These are phyloP conservation scores for Drosophila yooni DNA, from an alignment of 2,888 invertebrate genomes.

Conservation along the genomic window DNA sequence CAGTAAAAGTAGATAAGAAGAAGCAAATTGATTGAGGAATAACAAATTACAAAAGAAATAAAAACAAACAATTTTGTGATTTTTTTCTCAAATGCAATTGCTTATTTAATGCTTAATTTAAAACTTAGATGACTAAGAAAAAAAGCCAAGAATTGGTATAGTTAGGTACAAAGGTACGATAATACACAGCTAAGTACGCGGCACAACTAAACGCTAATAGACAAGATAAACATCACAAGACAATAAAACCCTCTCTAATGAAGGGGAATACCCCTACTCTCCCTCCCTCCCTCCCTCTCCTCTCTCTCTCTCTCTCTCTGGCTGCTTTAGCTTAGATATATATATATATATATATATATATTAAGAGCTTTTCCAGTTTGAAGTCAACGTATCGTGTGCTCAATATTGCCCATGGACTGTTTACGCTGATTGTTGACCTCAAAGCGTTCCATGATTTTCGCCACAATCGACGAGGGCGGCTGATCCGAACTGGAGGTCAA, in stretches of 20 bases:
- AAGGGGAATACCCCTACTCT: conserved; percentile 13
- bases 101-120: conserved; percentile 36
- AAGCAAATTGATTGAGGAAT: not conserved
- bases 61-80: not conserved
- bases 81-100: conserved; percentile 9
- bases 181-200: conserved; percentile 73
- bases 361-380: not conserved
- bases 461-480: conserved; percentile 92
- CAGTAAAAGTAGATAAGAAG: not conserved
- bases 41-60: not conserved
- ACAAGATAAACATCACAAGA: conserved; percentile 74
- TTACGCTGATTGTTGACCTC: conserved; percentile 87
- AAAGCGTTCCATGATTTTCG: conserved; percentile 91
- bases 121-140: conserved; percentile 19
- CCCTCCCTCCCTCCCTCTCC: not conserved
- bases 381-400: conserved; percentile 65
- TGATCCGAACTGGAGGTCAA: conserved; percentile 92
- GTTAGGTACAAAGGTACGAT: conserved; percentile 30
- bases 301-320: conserved; percentile 4
- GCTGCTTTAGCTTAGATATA: conserved; percentile 11
- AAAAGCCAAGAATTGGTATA: conserved; percentile 11
- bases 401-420: conserved; percentile 83
- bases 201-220: conserved; percentile 72
- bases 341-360: not conserved
- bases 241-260: conserved; percentile 8